These are phyloP conservation scores for Melinaea marsaeus DNA, from an alignment of 2,888 invertebrate genomes.

Conservation along the genomic window DNA sequence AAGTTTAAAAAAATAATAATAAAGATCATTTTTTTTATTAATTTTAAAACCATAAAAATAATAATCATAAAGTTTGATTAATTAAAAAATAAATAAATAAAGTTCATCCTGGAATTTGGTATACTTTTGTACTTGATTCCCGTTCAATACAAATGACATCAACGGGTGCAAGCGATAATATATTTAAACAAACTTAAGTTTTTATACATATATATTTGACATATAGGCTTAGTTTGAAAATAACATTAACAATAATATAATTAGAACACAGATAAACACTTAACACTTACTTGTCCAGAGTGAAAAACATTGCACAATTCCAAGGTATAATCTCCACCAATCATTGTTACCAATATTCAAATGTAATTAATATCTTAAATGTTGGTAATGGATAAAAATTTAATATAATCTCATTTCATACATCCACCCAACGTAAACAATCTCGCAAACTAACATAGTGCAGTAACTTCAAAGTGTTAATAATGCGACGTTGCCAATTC, in stretches of 20 bases:
- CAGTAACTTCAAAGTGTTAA: slow-evolving; percentile 53
- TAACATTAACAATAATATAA: not conserved
- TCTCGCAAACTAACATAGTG: slow-evolving; percentile 50
- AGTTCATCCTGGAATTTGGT: not conserved
- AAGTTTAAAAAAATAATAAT: no score
- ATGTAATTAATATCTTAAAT: slow-evolving; percentile 33
- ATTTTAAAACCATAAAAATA: no score
- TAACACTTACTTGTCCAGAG: slow-evolving; percentile 85
- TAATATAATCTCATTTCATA: slow-evolving; percentile 32
- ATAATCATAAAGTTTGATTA: no score
- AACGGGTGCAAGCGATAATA: slow-evolving; percentile 41
- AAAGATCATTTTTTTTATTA: no score
- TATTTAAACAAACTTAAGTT: no score
- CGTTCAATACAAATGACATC: slow-evolving; percentile 50
- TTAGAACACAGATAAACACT: not conserved
- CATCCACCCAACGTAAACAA: slow-evolving; percentile 33
- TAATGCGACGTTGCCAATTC: slow-evolving; percentile 61
- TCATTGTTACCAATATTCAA: slow-evolving; percentile 73
- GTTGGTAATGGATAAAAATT: not conserved
- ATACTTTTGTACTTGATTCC: not conserved
- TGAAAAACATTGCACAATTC: slow-evolving; percentile 93
- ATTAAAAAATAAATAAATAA: no score
- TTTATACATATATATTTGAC: not conserved
- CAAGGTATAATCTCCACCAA: slow-evolving; percentile 89
- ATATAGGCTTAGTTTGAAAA: not conserved